A percentile compares a stretch with the other conserved stretches of the same genome.
Conservation (phyloP, 2,888 invertebrate genomes). For the Drosophila basisetae region DNA sequence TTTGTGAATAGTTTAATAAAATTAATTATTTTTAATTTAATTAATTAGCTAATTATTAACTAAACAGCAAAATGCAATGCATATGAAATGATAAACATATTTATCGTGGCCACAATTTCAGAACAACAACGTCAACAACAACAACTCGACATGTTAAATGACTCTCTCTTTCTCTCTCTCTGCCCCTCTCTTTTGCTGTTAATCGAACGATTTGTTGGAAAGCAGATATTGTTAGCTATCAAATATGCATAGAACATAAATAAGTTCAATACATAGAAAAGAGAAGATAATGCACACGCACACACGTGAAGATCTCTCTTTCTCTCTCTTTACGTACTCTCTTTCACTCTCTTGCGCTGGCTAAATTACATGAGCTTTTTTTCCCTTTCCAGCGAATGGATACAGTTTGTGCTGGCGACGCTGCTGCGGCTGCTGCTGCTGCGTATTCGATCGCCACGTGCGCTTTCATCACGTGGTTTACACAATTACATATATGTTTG, state of each 20-base stretch:
- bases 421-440: constrained; percentile 19
- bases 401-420: background rate
- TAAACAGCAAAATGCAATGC: background rate
- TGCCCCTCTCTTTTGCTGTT: background rate
- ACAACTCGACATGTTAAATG: background rate
- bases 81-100: background rate
- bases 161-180: background rate
- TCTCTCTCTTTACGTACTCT: background rate
- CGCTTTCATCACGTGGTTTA: constrained; percentile 53
- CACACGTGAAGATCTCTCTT: background rate
- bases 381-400: constrained; percentile 6
- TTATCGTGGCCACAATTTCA: background rate
- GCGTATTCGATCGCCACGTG: constrained; percentile 49
- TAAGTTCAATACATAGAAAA: background rate
- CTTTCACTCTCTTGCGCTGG: background rate
- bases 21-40: too few relatives aligned
- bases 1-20: background rate
- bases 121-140: background rate
- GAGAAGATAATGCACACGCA: background rate
- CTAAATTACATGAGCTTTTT: constrained; percentile 18
- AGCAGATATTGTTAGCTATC: too few relatives aligned
- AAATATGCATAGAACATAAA: background rate
- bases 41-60: background rate
- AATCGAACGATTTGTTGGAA: too few relatives aligned
- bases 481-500: background rate